These are phyloP conservation scores for Idaea aversata DNA, from an alignment of 2,888 invertebrate genomes.

Conservation along the genomic window DNA sequence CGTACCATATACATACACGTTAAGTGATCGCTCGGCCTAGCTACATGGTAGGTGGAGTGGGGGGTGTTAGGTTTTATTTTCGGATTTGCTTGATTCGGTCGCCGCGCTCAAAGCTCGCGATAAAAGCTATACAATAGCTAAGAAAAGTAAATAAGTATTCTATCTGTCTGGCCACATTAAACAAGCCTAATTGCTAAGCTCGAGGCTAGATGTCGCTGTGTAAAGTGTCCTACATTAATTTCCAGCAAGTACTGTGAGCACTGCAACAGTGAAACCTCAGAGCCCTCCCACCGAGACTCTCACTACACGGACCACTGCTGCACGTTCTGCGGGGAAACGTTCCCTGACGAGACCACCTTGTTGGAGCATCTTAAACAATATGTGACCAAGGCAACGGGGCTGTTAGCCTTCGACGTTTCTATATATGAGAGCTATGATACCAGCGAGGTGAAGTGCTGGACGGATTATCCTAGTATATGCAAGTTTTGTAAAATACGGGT, in stretches of 20 bases:
- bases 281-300: background rate
- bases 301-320: slow-evolving; percentile 6
- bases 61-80: no score
- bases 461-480: slow-evolving; percentile 14
- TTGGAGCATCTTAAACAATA: slow-evolving; percentile 1
- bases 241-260: slow-evolving; percentile 14
- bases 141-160: background rate
- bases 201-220: no score
- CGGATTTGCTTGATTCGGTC: no score
- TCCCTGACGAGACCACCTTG: background rate
- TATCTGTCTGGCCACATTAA: background rate
- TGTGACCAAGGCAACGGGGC: background rate
- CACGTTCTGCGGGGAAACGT: slow-evolving; percentile 11
- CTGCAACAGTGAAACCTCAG: slow-evolving; percentile 12
- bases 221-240: background rate
- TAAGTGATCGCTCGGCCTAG: no score
- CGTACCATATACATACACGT: no score
- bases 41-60: no score
- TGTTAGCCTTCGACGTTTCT: background rate
- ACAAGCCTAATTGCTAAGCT: no score
- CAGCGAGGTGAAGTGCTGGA: slow-evolving; percentile 5
- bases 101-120: no score
- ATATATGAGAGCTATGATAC: background rate
- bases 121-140: no score
- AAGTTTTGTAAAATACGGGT: slow-evolving; percentile 11